A percentile compares a stretch with the other conserved stretches of the same genome.
Evolutionary conservation across 2,888 invertebrate species (phyloP).

Genomic region (Thera obeliscata): DNA sequence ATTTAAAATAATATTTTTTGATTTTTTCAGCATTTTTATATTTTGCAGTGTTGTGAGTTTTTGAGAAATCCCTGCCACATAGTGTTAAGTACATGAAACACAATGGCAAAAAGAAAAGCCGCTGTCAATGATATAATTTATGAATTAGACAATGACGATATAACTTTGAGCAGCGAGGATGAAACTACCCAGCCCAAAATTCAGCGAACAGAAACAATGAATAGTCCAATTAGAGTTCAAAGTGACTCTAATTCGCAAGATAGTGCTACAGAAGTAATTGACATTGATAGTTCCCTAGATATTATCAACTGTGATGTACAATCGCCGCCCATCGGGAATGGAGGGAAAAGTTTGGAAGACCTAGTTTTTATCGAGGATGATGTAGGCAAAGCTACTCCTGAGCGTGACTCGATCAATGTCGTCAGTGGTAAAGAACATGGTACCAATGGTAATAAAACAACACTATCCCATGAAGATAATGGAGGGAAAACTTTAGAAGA

Average conservation of each 20-base stretch:
- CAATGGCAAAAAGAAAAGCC: constrained; percentile 77
- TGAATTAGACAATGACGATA: constrained; percentile 80
- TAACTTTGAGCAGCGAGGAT: constrained; percentile 75
- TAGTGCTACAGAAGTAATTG: constrained; percentile 49
- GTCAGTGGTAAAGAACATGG: constrained; percentile 47
- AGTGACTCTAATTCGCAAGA: constrained; percentile 45
- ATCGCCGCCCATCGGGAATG: constrained; percentile 56
- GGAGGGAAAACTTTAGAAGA: constrained; percentile 6
- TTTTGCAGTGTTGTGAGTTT: constrained; percentile 2
- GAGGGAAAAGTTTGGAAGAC: constrained; percentile 69
- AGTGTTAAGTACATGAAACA: constrained; percentile 12
- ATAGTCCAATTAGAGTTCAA: constrained; percentile 37
- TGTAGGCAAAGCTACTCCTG: constrained; percentile 36
- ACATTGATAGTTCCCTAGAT: constrained; percentile 50
- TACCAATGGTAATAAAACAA: constrained; percentile 51
- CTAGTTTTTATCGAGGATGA: constrained; percentile 42
- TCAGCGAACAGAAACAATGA: constrained; percentile 52
- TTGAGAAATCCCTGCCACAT: background rate
- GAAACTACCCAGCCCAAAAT: constrained; percentile 72
- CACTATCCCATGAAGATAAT: constrained; percentile 67
- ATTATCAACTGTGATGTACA: constrained; percentile 44
- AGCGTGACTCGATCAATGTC: constrained; percentile 40
- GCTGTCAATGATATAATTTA: constrained; percentile 78
- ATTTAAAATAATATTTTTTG: background rate
- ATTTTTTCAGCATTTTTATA: constrained; percentile 4